A percentile compares a stretch with the other conserved stretches of the same genome.
Evolutionary conservation across 64 coral and sea anemone genomes (phyloP).

Genomic region (Porites australiensis): DNA sequence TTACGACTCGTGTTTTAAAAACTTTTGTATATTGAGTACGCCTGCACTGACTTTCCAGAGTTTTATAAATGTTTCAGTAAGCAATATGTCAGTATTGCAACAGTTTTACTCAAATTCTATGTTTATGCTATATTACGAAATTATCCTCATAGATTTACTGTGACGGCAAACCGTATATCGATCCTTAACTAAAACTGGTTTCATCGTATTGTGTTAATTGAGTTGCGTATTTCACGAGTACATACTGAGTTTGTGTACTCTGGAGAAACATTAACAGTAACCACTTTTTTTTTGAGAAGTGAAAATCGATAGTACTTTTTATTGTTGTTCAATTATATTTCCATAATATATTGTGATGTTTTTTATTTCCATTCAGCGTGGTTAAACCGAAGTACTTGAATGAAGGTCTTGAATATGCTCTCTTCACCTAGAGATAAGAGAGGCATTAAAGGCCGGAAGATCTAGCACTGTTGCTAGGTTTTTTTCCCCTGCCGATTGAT

Average conservation of each 20-base stretch:
- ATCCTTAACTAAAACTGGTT: background rate
- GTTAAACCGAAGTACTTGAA: background rate
- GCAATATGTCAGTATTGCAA: background rate
- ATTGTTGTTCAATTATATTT: background rate
- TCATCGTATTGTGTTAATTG: background rate
- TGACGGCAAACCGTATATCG: background rate
- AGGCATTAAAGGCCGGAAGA: too few relatives aligned
- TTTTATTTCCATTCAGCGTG: slow-evolving; percentile 7
- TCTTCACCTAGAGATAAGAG: too few relatives aligned
- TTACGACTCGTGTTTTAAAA: background rate
- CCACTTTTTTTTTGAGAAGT: background rate
- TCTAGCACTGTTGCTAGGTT: too few relatives aligned
- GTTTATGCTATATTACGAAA: background rate
- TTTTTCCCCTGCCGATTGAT: too few relatives aligned
- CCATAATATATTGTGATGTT: background rate
- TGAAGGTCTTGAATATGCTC: background rate
- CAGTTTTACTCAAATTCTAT: background rate
- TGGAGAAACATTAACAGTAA: background rate
- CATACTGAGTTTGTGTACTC: background rate
- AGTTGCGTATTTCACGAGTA: background rate
- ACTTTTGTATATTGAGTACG: too few relatives aligned
- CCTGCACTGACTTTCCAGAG: too few relatives aligned
- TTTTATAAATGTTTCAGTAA: too few relatives aligned
- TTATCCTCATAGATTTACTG: background rate
- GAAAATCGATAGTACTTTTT: background rate